A percentile compares a stretch with the other conserved stretches of the same genome.
Evolutionary conservation across 2,113 vertebrate species (phyloP).

Genomic region (Labrus mixtus): DNA sequence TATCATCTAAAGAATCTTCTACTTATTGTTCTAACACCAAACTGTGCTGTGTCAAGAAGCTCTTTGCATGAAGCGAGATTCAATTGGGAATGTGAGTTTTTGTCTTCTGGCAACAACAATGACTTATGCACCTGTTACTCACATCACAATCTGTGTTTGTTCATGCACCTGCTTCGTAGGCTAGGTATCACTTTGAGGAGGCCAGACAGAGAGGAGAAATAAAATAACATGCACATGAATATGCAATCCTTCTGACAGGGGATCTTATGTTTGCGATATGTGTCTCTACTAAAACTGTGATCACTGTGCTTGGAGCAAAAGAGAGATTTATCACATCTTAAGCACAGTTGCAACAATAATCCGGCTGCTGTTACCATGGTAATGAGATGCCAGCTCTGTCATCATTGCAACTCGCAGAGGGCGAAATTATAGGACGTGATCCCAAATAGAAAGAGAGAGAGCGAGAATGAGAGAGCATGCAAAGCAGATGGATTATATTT

Average conservation of each 20-base stretch:
- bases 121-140: constrained; percentile 24
- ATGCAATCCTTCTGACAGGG: constrained; percentile 24
- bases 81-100: background rate
- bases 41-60: background rate
- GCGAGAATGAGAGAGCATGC: background rate
- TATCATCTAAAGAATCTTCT: background rate
- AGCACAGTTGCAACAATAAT: constrained; percentile 59
- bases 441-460: constrained; percentile 30
- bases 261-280: constrained; percentile 20
- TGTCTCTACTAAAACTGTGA: constrained; percentile 27
- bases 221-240: constrained; percentile 31
- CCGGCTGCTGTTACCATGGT: constrained; percentile 66
- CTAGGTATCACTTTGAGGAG: constrained; percentile 4
- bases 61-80: constrained; percentile 7
- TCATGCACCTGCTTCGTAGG: background rate
- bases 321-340: constrained; percentile 63
- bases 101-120: constrained; percentile 2
- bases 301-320: constrained; percentile 35
- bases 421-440: constrained; percentile 70
- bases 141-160: background rate
- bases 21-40: too few species aligned
- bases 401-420: constrained; percentile 59
- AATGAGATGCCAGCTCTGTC: constrained; percentile 65
- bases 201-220: background rate
- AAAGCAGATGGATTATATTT: constrained; percentile 9